These are phyloP conservation scores for Drosophila antonietae DNA, from an alignment of 2,888 invertebrate genomes.

Conservation along the genomic window DNA sequence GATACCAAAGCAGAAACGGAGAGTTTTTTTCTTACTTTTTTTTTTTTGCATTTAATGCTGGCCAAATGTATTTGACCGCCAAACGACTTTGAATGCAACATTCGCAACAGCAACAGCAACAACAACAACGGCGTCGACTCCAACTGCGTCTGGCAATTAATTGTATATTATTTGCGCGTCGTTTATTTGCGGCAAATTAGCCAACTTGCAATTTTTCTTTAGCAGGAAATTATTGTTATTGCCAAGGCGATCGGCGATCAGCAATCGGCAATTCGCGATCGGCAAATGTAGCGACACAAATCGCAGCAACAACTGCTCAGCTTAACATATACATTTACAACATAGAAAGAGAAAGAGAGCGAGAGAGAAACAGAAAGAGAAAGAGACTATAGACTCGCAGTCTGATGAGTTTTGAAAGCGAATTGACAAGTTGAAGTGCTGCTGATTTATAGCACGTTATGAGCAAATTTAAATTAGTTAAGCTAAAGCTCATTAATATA, in stretches of 20 bases:
- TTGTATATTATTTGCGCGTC: constrained; percentile 79
- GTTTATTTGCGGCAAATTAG: constrained; percentile 79
- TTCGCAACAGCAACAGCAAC: constrained; percentile 30
- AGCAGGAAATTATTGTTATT: constrained; percentile 74
- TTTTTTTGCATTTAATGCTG: constrained; percentile 31
- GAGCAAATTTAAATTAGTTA: not conserved
- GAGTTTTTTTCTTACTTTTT: constrained; percentile 20
- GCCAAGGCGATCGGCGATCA: constrained; percentile 52
- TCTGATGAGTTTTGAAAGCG: constrained; percentile 50
- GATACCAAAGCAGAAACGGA: constrained; percentile 36
- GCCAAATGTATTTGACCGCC: constrained; percentile 60
- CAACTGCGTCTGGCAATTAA: constrained; percentile 70
- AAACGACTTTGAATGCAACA: constrained; percentile 50
- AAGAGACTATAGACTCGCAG: constrained; percentile 12
- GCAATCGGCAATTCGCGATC: constrained; percentile 22
- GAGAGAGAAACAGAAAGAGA: constrained; percentile 1
- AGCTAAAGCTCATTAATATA: constrained; percentile 5
- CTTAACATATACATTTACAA: constrained; percentile 42
- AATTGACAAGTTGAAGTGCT: constrained; percentile 40
- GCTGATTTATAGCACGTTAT: constrained; percentile 17
- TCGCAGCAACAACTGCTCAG: constrained; percentile 28
- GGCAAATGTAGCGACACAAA: constrained; percentile 39
- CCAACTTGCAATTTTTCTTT: constrained; percentile 76
- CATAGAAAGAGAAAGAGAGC: constrained; percentile 12
- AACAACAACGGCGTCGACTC: constrained; percentile 24